Evolutionary conservation across 1,140 invertebrate species (phyloP).

Genomic region (Sinonovacula constricta): DNA sequence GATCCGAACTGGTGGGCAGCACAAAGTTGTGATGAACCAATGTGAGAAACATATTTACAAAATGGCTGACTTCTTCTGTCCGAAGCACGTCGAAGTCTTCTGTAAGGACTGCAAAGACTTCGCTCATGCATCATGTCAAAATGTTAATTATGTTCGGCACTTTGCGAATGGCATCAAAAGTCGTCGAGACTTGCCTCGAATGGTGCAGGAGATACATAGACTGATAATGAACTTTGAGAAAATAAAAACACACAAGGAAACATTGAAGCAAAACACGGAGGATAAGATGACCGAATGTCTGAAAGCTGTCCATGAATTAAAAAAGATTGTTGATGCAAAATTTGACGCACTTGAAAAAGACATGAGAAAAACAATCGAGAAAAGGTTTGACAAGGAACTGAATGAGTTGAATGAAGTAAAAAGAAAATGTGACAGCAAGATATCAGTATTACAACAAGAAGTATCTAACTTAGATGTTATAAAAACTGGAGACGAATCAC

Average conservation of each 20-base stretch:
- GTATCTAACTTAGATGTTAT: not conserved
- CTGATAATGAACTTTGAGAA: conserved; percentile 19
- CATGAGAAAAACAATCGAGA: not conserved
- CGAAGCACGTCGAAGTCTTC: conserved; percentile 4
- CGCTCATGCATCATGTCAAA: not conserved
- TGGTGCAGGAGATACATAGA: not conserved
- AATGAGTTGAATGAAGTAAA: not conserved
- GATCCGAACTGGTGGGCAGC: not conserved
- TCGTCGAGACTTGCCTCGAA: not conserved
- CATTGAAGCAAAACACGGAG: conserved; percentile 1
- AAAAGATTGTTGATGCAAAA: not conserved
- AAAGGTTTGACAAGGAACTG: not conserved
- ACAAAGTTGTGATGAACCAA: not conserved
- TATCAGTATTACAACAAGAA: conserved; percentile 1
- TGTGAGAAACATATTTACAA: conserved; percentile 17
- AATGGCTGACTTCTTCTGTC: conserved; percentile 10
- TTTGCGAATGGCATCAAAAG: conserved; percentile 21
- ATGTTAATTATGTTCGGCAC: not conserved
- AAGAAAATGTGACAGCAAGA: not conserved
- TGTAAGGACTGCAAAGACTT: conserved; percentile 9
- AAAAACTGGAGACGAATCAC: conserved; percentile 3
- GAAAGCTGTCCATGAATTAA: conserved; percentile 5
- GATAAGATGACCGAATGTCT: conserved; percentile 3
- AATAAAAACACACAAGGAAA: conserved; percentile 12
- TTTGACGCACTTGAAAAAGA: conserved; percentile 19